These are phyloP conservation scores for Nannospalax galili DNA, from an alignment of 2,113 vertebrate genomes.

Conservation along the genomic window DNA sequence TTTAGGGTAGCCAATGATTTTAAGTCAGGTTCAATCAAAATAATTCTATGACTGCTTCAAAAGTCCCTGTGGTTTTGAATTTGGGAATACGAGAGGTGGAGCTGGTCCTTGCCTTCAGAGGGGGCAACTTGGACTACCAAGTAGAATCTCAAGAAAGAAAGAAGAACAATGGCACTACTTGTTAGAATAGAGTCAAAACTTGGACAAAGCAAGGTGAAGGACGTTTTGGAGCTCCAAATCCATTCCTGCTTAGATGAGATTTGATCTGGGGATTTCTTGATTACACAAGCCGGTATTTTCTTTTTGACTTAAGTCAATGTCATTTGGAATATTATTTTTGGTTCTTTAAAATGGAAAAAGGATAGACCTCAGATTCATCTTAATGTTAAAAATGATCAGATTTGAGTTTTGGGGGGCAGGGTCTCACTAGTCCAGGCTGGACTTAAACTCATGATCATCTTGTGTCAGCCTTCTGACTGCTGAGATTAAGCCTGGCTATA, in stretches of 20 bases:
- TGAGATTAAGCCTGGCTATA: neutral
- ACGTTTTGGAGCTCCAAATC: neutral
- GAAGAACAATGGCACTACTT: neutral
- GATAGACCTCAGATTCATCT: constrained; percentile 18
- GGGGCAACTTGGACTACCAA: neutral
- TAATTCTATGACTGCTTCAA: neutral
- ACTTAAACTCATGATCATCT: neutral
- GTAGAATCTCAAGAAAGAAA: constrained; percentile 23
- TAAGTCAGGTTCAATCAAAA: neutral
- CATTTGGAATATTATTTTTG: no score
- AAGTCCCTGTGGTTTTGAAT: constrained; percentile 18
- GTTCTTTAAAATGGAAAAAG: neutral
- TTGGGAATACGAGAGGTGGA: neutral
- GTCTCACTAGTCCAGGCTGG: no score
- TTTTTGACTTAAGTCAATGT: no score
- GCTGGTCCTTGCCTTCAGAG: neutral
- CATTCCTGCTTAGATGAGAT: neutral
- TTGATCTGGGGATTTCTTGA: neutral
- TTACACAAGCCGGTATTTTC: neutral
- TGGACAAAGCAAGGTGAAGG: neutral
- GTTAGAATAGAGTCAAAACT: neutral
- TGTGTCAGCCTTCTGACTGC: neutral
- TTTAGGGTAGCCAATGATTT: neutral
- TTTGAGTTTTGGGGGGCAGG: neutral
- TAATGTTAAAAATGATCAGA: neutral